These are phyloP conservation scores for Ardeotis arabs DNA, from an alignment of 2,113 vertebrate species.

Conservation along the genomic window DNA sequence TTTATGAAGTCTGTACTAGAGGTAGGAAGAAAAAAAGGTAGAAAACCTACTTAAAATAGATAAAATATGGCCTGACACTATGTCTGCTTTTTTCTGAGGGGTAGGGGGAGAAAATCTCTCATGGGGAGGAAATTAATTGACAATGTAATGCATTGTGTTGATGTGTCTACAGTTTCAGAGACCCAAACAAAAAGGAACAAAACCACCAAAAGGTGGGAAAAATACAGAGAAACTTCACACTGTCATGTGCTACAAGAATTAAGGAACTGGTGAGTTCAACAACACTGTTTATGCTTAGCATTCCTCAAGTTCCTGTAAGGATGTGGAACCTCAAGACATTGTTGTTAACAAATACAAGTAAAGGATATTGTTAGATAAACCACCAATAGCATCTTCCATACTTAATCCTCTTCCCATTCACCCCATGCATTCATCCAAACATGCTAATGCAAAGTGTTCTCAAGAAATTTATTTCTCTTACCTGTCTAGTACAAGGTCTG, in stretches of 20 bases:
- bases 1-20: background rate
- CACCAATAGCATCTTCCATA: background rate
- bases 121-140: background rate
- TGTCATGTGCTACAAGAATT: background rate
- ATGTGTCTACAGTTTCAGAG: background rate
- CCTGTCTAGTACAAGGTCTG: constrained; percentile 93
- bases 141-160: background rate
- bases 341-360: background rate
- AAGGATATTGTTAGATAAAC: background rate
- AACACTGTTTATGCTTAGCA: background rate
- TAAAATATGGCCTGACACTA: background rate
- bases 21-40: background rate
- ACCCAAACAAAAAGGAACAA: background rate
- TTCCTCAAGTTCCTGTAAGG: background rate
- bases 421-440: background rate
- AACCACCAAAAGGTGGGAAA: background rate
- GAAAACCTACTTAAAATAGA: background rate
- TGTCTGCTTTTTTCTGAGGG: background rate
- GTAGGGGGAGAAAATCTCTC: background rate
- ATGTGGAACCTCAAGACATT: background rate
- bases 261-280: background rate
- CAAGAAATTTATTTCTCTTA: constrained; percentile 57
- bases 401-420: background rate
- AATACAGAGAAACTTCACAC: background rate
- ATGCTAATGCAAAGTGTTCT: background rate